Percentiles rank a stretch among this genome's conserved stretches.
phyloP scores from a whole-genome alignment of 2,113 vertebrate species.

The Syrrhaptes paradoxus region DNA sequence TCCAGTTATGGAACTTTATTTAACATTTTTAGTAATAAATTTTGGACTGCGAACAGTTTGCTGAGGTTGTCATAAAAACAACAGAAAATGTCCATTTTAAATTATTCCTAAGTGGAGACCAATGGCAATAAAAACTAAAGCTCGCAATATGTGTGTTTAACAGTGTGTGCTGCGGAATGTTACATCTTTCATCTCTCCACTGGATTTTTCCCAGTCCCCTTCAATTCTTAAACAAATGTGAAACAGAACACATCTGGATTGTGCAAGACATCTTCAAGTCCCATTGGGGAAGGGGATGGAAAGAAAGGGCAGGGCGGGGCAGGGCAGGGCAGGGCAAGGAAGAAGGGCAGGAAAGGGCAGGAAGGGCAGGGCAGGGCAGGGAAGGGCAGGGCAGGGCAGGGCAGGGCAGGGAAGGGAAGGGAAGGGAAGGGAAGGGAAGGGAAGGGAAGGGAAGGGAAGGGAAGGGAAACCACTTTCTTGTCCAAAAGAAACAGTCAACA shows the following conservation, averaged over 20 bases:
- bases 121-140: neutral
- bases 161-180: neutral
- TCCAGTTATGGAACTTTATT: constrained; percentile 41
- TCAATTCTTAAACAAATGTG: neutral
- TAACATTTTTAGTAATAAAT: constrained; percentile 28
- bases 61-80: constrained; percentile 55
- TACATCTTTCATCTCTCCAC: neutral
- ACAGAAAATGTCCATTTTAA: constrained; percentile 18
- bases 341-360: no score
- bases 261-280: neutral
- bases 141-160: neutral
- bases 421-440: no score
- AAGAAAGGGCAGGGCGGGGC: neutral
- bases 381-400: neutral
- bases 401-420: neutral
- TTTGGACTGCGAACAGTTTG: constrained; percentile 46
- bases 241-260: neutral
- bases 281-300: neutral
- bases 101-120: neutral
- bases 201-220: neutral
- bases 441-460: no score
- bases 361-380: no score
- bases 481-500: neutral
- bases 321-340: neutral
- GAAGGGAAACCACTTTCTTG: neutral